Evolutionary conservation across 1,140 invertebrate species (phyloP).

Genomic region (Leucophenga varia): DNA sequence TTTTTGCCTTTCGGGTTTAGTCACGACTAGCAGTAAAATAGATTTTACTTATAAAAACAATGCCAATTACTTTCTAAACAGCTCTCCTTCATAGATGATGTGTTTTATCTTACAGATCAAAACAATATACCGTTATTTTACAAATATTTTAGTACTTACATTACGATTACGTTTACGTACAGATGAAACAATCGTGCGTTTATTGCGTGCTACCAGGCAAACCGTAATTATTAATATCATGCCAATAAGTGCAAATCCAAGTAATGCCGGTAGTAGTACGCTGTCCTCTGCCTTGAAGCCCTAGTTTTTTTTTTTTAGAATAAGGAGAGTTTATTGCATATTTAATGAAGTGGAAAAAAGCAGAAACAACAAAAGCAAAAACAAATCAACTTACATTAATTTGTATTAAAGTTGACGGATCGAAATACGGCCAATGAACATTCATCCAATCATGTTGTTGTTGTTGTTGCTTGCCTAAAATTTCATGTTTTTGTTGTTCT

Average conservation of each 20-base stretch:
- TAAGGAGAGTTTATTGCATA: background rate
- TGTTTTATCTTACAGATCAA: too few species aligned
- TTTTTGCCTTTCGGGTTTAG: too few species aligned
- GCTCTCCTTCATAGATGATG: too few species aligned
- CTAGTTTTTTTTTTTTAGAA: constrained; percentile 15
- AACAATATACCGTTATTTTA: too few species aligned
- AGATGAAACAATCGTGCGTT: constrained; percentile 51
- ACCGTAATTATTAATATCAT: constrained; percentile 53
- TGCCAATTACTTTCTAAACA: too few species aligned
- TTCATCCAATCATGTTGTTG: constrained; percentile 49
- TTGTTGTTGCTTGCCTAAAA: constrained; percentile 13
- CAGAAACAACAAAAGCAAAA: constrained; percentile 1
- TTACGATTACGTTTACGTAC: constrained; percentile 54
- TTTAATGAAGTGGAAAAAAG: background rate
- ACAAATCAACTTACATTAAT: constrained; percentile 59
- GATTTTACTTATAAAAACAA: too few species aligned
- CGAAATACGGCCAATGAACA: constrained; percentile 63
- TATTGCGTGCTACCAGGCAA: constrained; percentile 53
- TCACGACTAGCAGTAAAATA: too few species aligned
- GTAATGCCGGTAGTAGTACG: constrained; percentile 46
- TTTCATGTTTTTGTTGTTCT: constrained; percentile 31
- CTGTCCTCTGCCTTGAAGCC: constrained; percentile 55
- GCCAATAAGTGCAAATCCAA: constrained; percentile 52
- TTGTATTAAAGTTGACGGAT: constrained; percentile 65
- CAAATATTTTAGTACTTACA: too few species aligned